phyloP scores from a whole-genome alignment of 2,113 vertebrate species.

The Chunga burmeisteri region DNA sequence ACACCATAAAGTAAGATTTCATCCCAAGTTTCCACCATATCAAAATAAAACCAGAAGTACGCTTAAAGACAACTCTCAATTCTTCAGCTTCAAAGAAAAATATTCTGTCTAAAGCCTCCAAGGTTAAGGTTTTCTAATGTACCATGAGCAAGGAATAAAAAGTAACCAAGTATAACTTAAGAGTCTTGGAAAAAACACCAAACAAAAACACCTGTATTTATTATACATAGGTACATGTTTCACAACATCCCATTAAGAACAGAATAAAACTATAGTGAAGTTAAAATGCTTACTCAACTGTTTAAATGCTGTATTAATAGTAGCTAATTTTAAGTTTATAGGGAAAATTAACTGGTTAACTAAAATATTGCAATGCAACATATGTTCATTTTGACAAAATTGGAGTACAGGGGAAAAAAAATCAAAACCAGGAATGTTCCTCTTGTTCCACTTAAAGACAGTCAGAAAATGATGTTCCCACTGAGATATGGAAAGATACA shows the following conservation, averaged over 20 bases:
- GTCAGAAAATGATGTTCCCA: neutral
- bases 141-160: neutral
- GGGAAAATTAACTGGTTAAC: neutral
- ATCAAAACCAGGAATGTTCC: neutral
- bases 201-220: neutral
- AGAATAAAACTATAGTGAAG: neutral
- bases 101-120: neutral
- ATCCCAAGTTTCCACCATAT: neutral
- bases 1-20: neutral
- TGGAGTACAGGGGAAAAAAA: neutral
- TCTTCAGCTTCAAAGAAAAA: neutral
- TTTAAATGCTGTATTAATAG: neutral
- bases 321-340: neutral
- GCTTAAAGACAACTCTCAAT: neutral
- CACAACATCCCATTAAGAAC: neutral
- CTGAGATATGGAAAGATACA: neutral
- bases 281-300: neutral
- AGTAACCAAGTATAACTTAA: neutral
- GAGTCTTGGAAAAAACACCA: neutral
- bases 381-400: neutral
- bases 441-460: neutral
- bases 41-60: conserved; percentile 1
- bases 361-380: neutral
- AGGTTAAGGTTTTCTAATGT: neutral
- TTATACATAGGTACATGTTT: neutral